phyloP scores from a whole-genome alignment of 2,797 vertebrate species.

The Simalia tracyae region DNA sequence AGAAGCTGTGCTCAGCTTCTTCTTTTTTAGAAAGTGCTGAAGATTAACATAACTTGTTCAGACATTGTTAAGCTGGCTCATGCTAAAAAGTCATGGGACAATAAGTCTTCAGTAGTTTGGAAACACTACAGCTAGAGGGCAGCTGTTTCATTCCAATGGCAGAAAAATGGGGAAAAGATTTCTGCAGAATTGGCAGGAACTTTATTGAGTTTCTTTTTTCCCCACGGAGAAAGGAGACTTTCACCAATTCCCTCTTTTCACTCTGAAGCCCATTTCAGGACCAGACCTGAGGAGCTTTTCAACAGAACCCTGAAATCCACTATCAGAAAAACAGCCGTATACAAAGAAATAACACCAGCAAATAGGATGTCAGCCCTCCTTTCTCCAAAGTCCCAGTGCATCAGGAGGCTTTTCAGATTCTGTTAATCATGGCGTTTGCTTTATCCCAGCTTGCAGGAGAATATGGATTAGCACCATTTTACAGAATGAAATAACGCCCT shows the following conservation, averaged over 20 bases:
- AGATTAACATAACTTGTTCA: not conserved
- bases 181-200: not conserved
- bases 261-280: no score
- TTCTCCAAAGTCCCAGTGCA: not conserved
- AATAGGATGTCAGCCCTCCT: no score
- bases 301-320: not conserved
- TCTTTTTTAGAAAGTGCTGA: slow-evolving; percentile 1
- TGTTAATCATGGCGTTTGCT: not conserved
- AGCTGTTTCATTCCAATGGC: not conserved
- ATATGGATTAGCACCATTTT: not conserved
- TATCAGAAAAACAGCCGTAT: no score
- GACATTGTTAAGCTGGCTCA: not conserved
- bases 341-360: no score
- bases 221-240: not conserved
- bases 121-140: not conserved
- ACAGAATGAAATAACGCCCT: not conserved
- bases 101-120: not conserved
- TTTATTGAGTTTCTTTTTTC: not conserved
- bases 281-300: not conserved
- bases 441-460: not conserved
- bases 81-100: not conserved
- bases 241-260: not conserved
- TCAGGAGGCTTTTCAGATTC: no score
- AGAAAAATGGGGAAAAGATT: not conserved
- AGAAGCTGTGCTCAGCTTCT: not conserved